Base-by-base conservation (phyloP, 1,140 invertebrate species). In the Colletes gigas region DNA sequence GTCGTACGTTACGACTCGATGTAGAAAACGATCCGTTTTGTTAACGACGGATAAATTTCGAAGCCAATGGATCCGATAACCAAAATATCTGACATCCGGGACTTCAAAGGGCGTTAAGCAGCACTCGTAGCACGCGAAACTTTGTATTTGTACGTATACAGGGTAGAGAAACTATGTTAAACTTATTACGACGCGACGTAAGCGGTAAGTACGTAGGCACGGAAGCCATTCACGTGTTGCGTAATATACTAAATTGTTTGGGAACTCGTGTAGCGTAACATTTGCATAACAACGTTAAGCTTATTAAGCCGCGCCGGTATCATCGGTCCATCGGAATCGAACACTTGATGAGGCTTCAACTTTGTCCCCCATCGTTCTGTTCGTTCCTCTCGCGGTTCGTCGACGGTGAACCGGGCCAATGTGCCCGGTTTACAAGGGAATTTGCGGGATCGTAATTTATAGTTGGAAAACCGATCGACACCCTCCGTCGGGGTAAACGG, bases 281-380 rank as follows among this genome's bases (percentile, higher is more conserved):
- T 87, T 86, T 86, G 77, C 85, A 86, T 87, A 86, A 86, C 84
- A 75, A 81, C 57, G 57, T 83, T 83, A 87, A 87, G 82, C 85
- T 81, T 83, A 86, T 81, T 86, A 86, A 55, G 74, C 59, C 39
- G 15, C 21, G 67, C 44, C 17, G 50, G 65, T 85, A 85, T 83
- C 83, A 76, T 79, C 71, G 70, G 55, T 59, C 62, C 57, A 67
- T 85, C 66, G 72, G 63, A 85, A 86, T 82, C 71, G 83, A 72
- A 75, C 77, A 62, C 57, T 62, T 57, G 77, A 76, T 52, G 55
- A 78, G 59, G 17, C 52, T 63, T 41, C 57, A 57, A 65, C 57
- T 74, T 76, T 47, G 55, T 52, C 41, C 41, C 50, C 4, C 62
- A 12, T 80, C 62, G 69, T 54, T 47, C 68, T 15, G n/a, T 30